Base-by-base conservation (phyloP, 2,113 vertebrate genomes). In the Argyrosomus japonicus region DNA sequence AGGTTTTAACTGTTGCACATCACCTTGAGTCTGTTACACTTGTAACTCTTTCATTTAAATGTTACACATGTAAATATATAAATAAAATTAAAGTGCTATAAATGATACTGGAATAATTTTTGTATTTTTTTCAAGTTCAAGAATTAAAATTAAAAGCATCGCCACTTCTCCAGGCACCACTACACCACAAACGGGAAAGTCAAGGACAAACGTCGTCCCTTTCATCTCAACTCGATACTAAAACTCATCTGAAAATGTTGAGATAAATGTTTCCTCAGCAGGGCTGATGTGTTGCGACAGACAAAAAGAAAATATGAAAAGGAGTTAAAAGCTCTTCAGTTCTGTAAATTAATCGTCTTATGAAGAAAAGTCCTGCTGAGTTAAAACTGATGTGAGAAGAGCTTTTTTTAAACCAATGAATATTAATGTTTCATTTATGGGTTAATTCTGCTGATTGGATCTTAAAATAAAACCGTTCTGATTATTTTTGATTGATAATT, bases 311-410 rank as follows among this genome's bases (percentile, higher is more conserved):
- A 48, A 50, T 21, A 78, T 40, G 32, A 69, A 54, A 79, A 2
- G 19, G 29, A 61, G 47, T 53, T 62, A 62, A 70, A 63, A 54
- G 76, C 47, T 51, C 65, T 69, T 69, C 51, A 51, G 47, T 51
- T 60, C 15, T 43, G 45, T 60, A 53, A 53, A 53, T 61, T 5
- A 70, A 69, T 62, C 56, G 43, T 62, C 56, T 18, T 70, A 12
- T 63, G 48, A 43, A n/a, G 47, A 4, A 14, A 27, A 19, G 58
- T 75, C 29, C 23, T 32, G 56, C 57, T 17, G 72, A 8, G 6
- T 45, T 54, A 29, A 13, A 65, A 29, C 23, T 48, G 75, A 47
- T 36, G 36, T 23, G 21, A 64, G 15, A 21, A 1, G 27, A 51
- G 43, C 13, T 11, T 25, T 14, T 25, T 45, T 65, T 19, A 27